Percentiles rank a stretch among this genome's conserved stretches.
phyloP scores from a whole-genome alignment of 1,140 invertebrate genomes.

The Apis florea region DNA sequence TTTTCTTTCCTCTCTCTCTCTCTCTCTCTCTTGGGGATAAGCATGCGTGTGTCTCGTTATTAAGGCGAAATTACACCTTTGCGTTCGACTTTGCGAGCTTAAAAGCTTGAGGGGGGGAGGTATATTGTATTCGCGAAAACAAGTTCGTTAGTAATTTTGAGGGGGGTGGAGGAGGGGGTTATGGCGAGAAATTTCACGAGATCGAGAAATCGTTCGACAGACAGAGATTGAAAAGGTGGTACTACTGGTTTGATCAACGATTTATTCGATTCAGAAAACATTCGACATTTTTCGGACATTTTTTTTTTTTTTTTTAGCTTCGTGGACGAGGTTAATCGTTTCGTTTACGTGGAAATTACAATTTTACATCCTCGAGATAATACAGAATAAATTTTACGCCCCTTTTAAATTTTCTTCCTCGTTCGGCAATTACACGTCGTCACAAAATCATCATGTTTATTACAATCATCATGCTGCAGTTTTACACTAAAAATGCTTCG shows the following conservation, averaged over 20 bases:
- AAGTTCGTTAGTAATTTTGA: background rate
- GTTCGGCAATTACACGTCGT: too few species aligned
- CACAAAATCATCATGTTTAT: background rate
- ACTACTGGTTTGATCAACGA: conserved; percentile 3
- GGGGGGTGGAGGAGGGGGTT: too few species aligned
- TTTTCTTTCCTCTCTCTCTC: too few species aligned
- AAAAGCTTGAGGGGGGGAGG: background rate
- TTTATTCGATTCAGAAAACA: conserved; percentile 16
- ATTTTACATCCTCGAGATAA: background rate
- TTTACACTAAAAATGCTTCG: too few species aligned
- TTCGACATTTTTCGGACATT: too few species aligned
- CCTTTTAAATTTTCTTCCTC: background rate
- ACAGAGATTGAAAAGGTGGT: background rate
- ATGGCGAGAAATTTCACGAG: too few species aligned
- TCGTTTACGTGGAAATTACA: background rate
- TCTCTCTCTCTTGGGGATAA: too few species aligned
- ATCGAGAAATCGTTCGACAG: background rate
- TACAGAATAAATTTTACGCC: background rate
- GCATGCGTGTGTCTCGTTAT: conserved; percentile 45
- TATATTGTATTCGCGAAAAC: background rate
- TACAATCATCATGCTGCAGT: background rate
- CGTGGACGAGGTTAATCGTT: background rate
- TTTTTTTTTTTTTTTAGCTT: too few species aligned
- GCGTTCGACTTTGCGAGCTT: background rate
- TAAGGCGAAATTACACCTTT: conserved; percentile 44